A percentile compares a stretch with the other conserved stretches of the same genome.
Conservation (phyloP, 2,113 vertebrate species). For the Chaetops frenatus region DNA sequence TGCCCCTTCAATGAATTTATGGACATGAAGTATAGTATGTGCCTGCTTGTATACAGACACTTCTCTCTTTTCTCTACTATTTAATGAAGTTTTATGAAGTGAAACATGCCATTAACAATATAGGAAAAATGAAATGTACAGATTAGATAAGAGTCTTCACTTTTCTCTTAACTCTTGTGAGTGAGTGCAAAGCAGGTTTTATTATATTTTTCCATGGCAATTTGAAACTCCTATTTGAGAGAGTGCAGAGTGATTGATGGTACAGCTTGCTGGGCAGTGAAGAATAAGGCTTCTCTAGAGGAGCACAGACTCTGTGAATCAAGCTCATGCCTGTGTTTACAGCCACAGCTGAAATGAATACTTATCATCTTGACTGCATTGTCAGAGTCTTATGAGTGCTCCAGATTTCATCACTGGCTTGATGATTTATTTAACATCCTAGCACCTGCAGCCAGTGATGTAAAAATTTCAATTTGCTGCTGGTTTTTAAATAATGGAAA, state of each 20-base stretch:
- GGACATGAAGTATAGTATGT: background rate
- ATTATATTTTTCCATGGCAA: background rate
- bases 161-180: background rate
- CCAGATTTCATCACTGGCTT: background rate
- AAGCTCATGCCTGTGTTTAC: background rate
- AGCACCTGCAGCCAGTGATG: background rate
- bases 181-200: background rate
- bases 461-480: background rate
- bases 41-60: background rate
- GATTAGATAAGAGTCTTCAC: background rate
- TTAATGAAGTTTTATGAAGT: background rate
- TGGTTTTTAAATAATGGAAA: background rate
- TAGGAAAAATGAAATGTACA: background rate
- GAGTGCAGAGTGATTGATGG: background rate
- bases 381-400: background rate
- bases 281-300: background rate
- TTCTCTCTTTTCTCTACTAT: background rate
- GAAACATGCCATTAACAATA: background rate
- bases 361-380: background rate
- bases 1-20: background rate
- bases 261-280: background rate
- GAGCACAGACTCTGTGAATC: background rate
- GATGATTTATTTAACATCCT: constrained; percentile 10
- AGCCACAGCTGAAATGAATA: background rate
- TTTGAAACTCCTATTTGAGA: background rate